Percentiles rank a stretch among this genome's conserved stretches.
Evolutionary conservation across 2,888 invertebrate genomes (phyloP).

Genomic region (Drosophila macrothrix): DNA sequence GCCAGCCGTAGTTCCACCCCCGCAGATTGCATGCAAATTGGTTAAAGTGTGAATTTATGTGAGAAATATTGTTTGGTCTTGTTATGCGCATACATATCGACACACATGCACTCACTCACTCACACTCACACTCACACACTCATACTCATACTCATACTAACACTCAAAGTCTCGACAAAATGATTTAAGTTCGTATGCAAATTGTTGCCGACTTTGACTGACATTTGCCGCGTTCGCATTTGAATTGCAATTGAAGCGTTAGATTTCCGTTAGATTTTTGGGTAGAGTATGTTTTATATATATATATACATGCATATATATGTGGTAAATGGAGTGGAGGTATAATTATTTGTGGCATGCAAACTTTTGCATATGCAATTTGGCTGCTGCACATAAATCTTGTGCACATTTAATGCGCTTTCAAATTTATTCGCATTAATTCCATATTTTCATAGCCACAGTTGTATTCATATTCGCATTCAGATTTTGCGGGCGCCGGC

Average conservation of each 20-base stretch:
- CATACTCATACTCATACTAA: conserved; percentile 29
- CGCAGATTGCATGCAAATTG: conserved; percentile 83
- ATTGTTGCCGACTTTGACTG: conserved; percentile 79
- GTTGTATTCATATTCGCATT: conserved; percentile 7
- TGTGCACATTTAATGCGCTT: conserved; percentile 59
- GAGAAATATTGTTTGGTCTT: conserved; percentile 84
- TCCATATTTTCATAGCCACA: conserved; percentile 54
- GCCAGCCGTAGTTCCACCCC: conserved; percentile 61
- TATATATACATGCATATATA: not conserved
- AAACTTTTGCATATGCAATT: conserved; percentile 54
- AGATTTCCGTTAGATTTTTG: conserved; percentile 10
- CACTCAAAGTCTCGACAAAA: conserved; percentile 68
- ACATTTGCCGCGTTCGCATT: conserved; percentile 72
- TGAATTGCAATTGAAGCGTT: conserved; percentile 56
- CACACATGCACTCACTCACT: conserved; percentile 8
- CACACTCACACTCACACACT: conserved; percentile 10
- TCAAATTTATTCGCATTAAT: conserved; percentile 64
- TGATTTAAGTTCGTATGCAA: conserved; percentile 83
- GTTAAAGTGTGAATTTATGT: conserved; percentile 85
- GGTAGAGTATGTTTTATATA: conserved; percentile 10
- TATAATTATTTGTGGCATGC: conserved; percentile 37
- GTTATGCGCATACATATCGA: conserved; percentile 69
- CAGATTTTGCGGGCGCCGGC: conserved; percentile 42
- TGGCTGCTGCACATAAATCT: conserved; percentile 65
- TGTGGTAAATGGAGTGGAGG: conserved; percentile 1